These are phyloP conservation scores for Drosophila formosana DNA, from an alignment of 2,888 invertebrate genomes.

Conservation along the genomic window DNA sequence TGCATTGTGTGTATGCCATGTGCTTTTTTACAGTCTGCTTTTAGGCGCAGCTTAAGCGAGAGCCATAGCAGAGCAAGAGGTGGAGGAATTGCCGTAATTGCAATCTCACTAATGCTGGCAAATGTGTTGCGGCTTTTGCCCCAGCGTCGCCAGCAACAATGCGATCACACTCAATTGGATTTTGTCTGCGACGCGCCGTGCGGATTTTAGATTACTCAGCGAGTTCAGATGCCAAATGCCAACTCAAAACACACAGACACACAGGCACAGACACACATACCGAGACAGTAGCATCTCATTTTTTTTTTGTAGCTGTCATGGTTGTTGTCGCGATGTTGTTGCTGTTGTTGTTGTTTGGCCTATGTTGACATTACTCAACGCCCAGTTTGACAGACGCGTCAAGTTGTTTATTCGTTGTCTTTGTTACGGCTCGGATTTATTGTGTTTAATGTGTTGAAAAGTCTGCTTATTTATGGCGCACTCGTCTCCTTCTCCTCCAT, in stretches of 20 bases:
- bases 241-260: conserved; percentile 15
- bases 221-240: conserved; percentile 49
- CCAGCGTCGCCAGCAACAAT: conserved; percentile 26
- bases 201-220: conserved; percentile 58
- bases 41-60: conserved; percentile 12
- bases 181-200: conserved; percentile 32
- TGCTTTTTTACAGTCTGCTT: conserved; percentile 38
- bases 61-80: background rate
- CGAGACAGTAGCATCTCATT: conserved; percentile 13
- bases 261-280: conserved; percentile 2
- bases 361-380: conserved; percentile 67
- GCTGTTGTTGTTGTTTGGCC: conserved; percentile 22
- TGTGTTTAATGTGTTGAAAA: conserved; percentile 81
- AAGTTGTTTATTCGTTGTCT: conserved; percentile 65
- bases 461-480: conserved; percentile 75
- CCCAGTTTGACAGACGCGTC: conserved; percentile 67
- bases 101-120: conserved; percentile 73
- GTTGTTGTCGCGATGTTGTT: background rate
- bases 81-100: conserved; percentile 55
- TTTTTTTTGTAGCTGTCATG: conserved; percentile 21
- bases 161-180: conserved; percentile 72
- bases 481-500: background rate
- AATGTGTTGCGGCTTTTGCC: conserved; percentile 63
- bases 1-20: conserved; percentile 33
- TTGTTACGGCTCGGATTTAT: conserved; percentile 71